Evolutionary conservation across 2,797 vertebrate genomes (phyloP).

Genomic region (Notoglanidium macrostoma): DNA sequence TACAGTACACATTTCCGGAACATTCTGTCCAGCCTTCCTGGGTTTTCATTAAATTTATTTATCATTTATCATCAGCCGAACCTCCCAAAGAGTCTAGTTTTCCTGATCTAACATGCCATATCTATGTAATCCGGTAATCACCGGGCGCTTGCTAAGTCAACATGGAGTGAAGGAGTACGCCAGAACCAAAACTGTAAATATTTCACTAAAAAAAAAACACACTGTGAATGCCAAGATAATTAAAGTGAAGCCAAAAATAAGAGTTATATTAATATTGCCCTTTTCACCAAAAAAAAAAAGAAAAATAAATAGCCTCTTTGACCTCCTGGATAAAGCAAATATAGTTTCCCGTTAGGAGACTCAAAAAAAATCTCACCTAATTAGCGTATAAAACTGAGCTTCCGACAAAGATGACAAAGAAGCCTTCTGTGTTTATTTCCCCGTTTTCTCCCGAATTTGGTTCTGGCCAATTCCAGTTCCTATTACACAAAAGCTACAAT

Average conservation of each 20-base stretch:
- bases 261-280: background rate
- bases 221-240: background rate
- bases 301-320: background rate
- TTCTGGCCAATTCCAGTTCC: background rate
- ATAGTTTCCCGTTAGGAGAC: background rate
- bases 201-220: background rate
- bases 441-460: background rate
- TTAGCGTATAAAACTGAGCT: background rate
- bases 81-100: background rate
- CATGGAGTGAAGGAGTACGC: background rate
- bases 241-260: background rate
- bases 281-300: background rate
- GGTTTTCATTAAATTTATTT: background rate
- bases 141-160: background rate
- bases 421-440: background rate
- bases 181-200: background rate
- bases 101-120: background rate
- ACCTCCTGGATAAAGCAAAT: background rate
- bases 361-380: background rate
- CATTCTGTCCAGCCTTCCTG: background rate
- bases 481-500: background rate
- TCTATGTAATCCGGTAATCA: background rate
- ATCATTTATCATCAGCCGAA: background rate
- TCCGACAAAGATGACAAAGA: background rate
- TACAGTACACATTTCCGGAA: background rate